phyloP scores from a whole-genome alignment of 2,797 vertebrate species.

The Huso huso region DNA sequence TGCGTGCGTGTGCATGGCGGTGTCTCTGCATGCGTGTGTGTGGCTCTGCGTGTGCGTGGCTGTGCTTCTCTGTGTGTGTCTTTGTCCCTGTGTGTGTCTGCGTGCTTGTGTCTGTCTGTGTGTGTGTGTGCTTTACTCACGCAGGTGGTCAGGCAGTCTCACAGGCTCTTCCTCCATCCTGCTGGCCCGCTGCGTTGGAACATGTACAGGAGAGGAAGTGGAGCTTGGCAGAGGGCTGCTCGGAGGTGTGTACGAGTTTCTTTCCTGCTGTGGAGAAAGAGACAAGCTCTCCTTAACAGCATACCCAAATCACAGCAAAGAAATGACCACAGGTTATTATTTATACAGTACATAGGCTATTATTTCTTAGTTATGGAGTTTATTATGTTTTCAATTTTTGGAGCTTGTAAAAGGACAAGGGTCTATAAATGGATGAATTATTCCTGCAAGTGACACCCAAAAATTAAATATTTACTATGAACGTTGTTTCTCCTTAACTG shows the following conservation, averaged over 20 bases:
- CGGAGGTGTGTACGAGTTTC: slow-evolving; percentile 89
- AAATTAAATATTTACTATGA: too few species aligned
- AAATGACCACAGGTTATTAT: too few species aligned
- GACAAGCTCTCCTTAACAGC: slow-evolving; percentile 1
- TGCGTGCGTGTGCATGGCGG: background rate
- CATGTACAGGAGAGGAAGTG: slow-evolving; percentile 85
- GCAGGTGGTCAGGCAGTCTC: slow-evolving; percentile 87
- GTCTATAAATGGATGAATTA: too few species aligned
- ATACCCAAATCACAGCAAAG: too few species aligned
- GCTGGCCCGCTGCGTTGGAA: slow-evolving; percentile 71
- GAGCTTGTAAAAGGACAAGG: too few species aligned
- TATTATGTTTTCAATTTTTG: too few species aligned
- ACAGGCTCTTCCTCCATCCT: slow-evolving; percentile 87
- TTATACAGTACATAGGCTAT: too few species aligned
- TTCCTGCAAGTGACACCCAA: too few species aligned
- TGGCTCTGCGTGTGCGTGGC: background rate
- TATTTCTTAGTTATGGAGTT: too few species aligned
- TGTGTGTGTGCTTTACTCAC: slow-evolving; percentile 67
- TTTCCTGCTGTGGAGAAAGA: slow-evolving; percentile 87
- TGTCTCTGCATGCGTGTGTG: slow-evolving; percentile 3
- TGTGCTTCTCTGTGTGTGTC: slow-evolving; percentile 14
- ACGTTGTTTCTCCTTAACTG: too few species aligned
- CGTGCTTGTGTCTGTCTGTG: slow-evolving; percentile 8
- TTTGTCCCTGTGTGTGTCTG: slow-evolving; percentile 11
- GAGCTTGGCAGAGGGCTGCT: slow-evolving; percentile 84